Evolutionary conservation across 2,113 vertebrate species (phyloP), one percentile per base, ranked within the genome.

Genomic region (Percina caprodes): DNA sequence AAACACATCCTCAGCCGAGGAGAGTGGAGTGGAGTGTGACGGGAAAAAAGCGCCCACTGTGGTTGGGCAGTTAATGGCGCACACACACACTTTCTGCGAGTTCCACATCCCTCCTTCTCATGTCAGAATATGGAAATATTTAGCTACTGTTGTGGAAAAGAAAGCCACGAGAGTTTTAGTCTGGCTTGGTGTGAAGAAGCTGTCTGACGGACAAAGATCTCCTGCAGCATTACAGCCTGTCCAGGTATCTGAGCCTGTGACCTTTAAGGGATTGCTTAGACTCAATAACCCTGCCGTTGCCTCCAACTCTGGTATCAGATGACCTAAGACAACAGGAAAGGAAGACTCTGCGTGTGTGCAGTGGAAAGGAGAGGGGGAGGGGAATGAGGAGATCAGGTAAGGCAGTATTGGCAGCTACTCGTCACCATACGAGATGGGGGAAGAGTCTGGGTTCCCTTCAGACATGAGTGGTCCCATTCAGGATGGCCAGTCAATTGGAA

Each of bases 401-500:
- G 91, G 55, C 79, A 54, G 88, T 55, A 74, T 77, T 93, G 90
- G 80, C 92, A 70, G 90, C 88, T 79, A 56, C 90, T 91, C 87
- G 94, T 93, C 93, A 63, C 91, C 56, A 21, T 51, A 76, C 49
- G 83, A 90, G 88, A 88, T 78, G 85, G 86, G 52, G 71, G 82
- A 74, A 73, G 79, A 87, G 93, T 95, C 91, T 91, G 61, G 92
- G 93, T 95, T 95, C 80, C 92, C 80, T 93, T 88, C 94, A 93
- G 95, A 92, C 94, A 92, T 94, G 94, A 95, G 93, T 88, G 92
- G 39, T 61, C 92, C 93, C 92, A 91, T 94, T 94, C 95, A 95
- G 86, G 74, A 91, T 83, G 93, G 85, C 93, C 90, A 93, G 92
- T 94, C 94, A 92, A 90, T 92, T 92, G 96, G 95, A 96, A 97